These are phyloP conservation scores for Sacculina carcini DNA, from an alignment of 2,888 invertebrate genomes.

Conservation along the genomic window DNA sequence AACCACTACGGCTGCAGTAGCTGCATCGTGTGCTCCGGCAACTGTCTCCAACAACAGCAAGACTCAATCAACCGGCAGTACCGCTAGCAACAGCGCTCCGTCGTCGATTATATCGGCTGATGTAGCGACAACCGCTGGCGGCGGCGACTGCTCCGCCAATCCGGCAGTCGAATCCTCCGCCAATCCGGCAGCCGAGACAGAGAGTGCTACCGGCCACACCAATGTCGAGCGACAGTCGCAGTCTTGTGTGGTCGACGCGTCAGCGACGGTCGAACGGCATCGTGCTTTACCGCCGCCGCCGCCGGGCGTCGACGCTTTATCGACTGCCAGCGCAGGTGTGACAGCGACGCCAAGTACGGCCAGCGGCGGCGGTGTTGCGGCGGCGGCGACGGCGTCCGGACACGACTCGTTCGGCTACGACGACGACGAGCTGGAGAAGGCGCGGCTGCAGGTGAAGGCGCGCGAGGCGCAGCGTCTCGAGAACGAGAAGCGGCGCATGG, in stretches of 20 bases:
- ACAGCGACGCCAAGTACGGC: too few relatives aligned
- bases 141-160: not conserved
- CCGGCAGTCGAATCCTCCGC: not conserved
- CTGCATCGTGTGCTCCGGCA: not conserved
- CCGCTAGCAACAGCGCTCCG: not conserved
- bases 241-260: too few relatives aligned
- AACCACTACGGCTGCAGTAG: not conserved
- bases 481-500: not conserved
- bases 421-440: not conserved
- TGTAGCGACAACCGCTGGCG: too few relatives aligned
- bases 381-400: not conserved
- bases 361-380: not conserved
- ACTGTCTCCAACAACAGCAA: not conserved
- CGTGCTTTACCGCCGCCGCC: not conserved
- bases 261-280: too few relatives aligned
- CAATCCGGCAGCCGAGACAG: not conserved
- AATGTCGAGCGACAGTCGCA: not conserved
- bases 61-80: not conserved
- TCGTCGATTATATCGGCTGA: not conserved
- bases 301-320: too few relatives aligned
- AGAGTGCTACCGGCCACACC: not conserved
- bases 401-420: not conserved
- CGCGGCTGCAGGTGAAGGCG: constrained; percentile 2
- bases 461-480: not conserved
- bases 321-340: too few relatives aligned